Base-by-base conservation (phyloP, 2,888 invertebrate genomes). In the Phaedon cochleariae region DNA sequence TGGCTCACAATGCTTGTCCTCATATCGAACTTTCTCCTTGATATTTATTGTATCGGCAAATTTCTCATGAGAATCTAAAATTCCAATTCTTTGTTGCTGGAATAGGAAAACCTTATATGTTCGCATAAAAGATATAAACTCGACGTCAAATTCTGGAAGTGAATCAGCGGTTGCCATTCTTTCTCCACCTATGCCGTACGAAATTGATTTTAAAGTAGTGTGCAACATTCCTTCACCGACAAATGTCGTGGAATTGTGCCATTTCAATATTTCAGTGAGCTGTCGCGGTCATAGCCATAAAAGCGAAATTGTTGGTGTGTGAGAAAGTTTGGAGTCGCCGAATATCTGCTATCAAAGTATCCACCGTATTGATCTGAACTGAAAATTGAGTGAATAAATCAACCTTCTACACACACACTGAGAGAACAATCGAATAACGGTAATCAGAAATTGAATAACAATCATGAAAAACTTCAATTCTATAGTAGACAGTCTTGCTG, bases 151-250 rank as follows among this genome's bases (percentile, higher is more conserved):
- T 41, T 12, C 41, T 41, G 41, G 41, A 41, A 15, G 41, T 41
- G 41, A 41, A 41, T 41, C 41, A 41, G 15, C 41, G 15, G 1
- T 41, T n/a, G 41, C 41, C 41, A 41, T 41, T 41, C 41, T 41
- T 41, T 41, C 15, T 41, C 41, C 41, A 41, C 15, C 41, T 41
- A n/a, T 41, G 15, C 15, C 41, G 41, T 46, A 58, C 45, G 58
- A 22, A 58, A 58, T 58, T 58, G 58, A 58, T 58, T 58, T 46
- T 22, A 31, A 58, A 58, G 45, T 58, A 45, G 46, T 58, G 46
- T 45, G 45, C 45, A 58, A 58, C 58, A 58, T 58, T 58, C 58
- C 22, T 21, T 10, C 22, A 18, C 45, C 46, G 58, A 37, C 10
- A 58, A 58, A 58, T 37, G 41, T 41, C 41, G 15, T 41, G 41